Base-by-base conservation (phyloP, 2,888 invertebrate genomes). In the Cerastis rubricosa region DNA sequence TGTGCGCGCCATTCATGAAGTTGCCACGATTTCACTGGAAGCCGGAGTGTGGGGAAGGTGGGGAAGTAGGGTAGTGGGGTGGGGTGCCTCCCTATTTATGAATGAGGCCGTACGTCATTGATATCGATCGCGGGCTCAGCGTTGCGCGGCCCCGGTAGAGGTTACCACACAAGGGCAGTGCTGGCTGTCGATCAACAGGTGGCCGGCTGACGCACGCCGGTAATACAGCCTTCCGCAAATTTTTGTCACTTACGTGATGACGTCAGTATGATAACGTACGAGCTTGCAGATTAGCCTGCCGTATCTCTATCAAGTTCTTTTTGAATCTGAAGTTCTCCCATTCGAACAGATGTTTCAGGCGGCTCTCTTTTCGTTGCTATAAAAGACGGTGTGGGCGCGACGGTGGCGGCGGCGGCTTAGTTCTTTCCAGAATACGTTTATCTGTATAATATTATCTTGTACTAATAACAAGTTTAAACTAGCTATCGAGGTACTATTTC, bases 101-200 rank as follows among this genome's bases (percentile, higher is more conserved):
- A 96, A 96, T 96, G 96, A 93, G 95, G 95, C 89, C 93, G 93
- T 95, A 96, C 96, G 96, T 96, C 96, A 96, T 94, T 90, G 90
- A 87, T 92, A 95, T 96, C 94, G 96, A 96, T 92, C 93, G 92
- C 88, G 76, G 14, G 86, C 80, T 88, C 87, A 85, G 87, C 76
- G 78, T 89, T 82, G 85, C 83, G 85, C 87, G 90, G 91, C 91
- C 92, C 88, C 88, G 90, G 91, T 83, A 90, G 91, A 93, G 95
- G 96, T 94, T 94, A 93, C 90, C 93, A 87, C 93, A 93, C 96
- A 96, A 96, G 96, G 96, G 91, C 95, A 93, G 85, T 85, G 87
- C 88, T 88, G 89, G 89, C 90, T 91, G 83, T 89, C 91, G 90
- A 90, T 91, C 96, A 95, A 96, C 96, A 96, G 95, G 96, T 96